Base-by-base conservation (phyloP, 92 coral and sea anemone species). In the Virgularia gustaviana region DNA sequence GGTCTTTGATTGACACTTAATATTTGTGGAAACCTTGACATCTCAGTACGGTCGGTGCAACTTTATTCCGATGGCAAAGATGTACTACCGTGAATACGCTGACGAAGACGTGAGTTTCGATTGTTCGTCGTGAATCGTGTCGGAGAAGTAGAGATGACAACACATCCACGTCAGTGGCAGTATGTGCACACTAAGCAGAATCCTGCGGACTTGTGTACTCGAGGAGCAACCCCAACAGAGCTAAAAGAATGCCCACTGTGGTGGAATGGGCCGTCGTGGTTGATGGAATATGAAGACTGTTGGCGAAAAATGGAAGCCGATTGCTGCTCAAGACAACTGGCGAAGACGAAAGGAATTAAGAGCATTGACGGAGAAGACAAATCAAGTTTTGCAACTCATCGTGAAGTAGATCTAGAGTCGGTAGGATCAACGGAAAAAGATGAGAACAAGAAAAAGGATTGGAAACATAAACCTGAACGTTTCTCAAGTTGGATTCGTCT, bases 61-160 rank as follows among this genome's bases (percentile, higher is more conserved):
- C n/a, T 43, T 36, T 64, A 36, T 44, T 64, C 71, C 5, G 71
- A 58, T 70, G 59, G 79, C 31, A 58, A 38, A 30, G 79, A 71
- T 42, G 77, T 71, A 27, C 31, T 60, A 43, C 57, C 85, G 91
- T 83, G 91, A 88, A 72, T 86, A 41, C 73, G 85, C 7, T 25
- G 78, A 18, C 19, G 49, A 20, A 84, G 88, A 0, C 36, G 39
- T 43, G 57, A 66, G 27, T 86, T 78, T 41, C 65, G 87, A 9
- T 82, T 84, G 28, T 86, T 86, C 75, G 87, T 81, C 29, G 86
- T 81, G 11, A 81, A 85, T 49, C 83, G 74, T 28, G 70, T n/a
- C n/a, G 81, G 0, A 81, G 86, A 1, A 76, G 82, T 44, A 82
- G 75, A 49, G 85, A 83, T 35, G 27, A 70, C 11, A 44, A 51